Evolutionary conservation across 37 sponge, comb jelly and placozoan species (phyloP), one percentile per base, ranked within the genome.

Genomic region (Aphrocallistes beatrix): DNA sequence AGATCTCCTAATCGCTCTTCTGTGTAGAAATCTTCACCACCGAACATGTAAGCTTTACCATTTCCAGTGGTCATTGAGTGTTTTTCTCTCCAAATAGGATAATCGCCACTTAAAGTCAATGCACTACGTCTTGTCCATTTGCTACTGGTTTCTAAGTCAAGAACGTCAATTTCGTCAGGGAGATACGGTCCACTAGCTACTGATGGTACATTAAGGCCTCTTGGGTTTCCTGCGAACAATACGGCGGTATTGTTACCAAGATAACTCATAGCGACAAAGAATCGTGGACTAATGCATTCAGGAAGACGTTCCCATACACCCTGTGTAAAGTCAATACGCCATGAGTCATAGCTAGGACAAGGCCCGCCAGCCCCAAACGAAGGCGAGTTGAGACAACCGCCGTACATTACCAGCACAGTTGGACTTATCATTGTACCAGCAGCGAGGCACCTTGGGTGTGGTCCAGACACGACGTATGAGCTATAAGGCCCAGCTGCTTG

Each of bases 391-490:
- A 82, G 39, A 17, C 83, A 82, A 34, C 83, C 83, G 8, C 83
- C 83, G 83, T 28, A 82, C 13, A 82, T 3, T 21, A 82, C 83
- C 13, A 38, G 17, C 39, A 21, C 83, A 6, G 3, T 38, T 21
- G 83, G 83, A 19, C 23, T 82, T 37, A 82, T 38, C 83, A 82
- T 82, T 8, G 83, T 82, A 19, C 83, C 83, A 3, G 39, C 83
- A 13, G 10, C 39, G 37, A 82, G 83, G 28, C 83, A 82, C 39
- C 83, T 82, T 19, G 83, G 83, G 16, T 82, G 38, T 1, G 83
- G 83, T n/a, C 38, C 39, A 21, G 83, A 3, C 39, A 38, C 10
- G 1, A 19, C 38, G 28, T 82, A 82, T 3, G 83, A 38, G 28
- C 39, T 82, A 38, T 21, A 38, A 8, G 39, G 39, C 83, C 83